A percentile compares a stretch with the other conserved stretches of the same genome.
phyloP scores from a whole-genome alignment of 2,113 vertebrate species.

The Anolis sagrei region DNA sequence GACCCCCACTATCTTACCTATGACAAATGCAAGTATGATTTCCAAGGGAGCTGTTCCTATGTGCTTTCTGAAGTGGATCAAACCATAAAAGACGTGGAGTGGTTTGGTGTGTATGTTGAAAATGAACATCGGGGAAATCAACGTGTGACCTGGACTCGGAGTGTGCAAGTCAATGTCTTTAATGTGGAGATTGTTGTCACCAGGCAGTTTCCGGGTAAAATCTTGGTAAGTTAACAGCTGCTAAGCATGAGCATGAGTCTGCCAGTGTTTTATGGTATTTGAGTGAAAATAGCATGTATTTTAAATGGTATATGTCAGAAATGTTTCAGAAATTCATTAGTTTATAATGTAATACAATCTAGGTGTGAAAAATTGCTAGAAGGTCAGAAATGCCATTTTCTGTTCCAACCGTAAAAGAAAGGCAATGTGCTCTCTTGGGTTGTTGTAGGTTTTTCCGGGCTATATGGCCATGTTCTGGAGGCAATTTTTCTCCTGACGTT shows the following conservation, averaged over 20 bases:
- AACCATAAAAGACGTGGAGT: slow-evolving; percentile 55
- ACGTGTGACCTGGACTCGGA: slow-evolving; percentile 60
- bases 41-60: slow-evolving; percentile 84
- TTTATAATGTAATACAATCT: too few species aligned
- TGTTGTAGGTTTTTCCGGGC: too few species aligned
- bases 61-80: slow-evolving; percentile 46
- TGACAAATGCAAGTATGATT: slow-evolving; percentile 79
- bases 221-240: slow-evolving; percentile 74
- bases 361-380: too few species aligned
- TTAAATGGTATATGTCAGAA: too few species aligned
- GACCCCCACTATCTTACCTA: slow-evolving; percentile 84
- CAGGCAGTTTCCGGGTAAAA: slow-evolving; percentile 64
- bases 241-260: neutral
- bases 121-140: slow-evolving; percentile 79
- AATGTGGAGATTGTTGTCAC: slow-evolving; percentile 69
- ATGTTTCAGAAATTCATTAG: too few species aligned
- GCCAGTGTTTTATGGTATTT: too few species aligned
- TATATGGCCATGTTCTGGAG: too few species aligned
- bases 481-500: too few species aligned
- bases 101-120: slow-evolving; percentile 77
- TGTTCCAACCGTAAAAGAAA: too few species aligned
- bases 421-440: too few species aligned
- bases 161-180: slow-evolving; percentile 68
- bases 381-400: too few species aligned
- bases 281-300: too few species aligned